Percentiles rank a stretch among this genome's conserved stretches.
Evolutionary conservation across 2,888 invertebrate genomes (phyloP).

Genomic region (Drosophila barbarae): DNA sequence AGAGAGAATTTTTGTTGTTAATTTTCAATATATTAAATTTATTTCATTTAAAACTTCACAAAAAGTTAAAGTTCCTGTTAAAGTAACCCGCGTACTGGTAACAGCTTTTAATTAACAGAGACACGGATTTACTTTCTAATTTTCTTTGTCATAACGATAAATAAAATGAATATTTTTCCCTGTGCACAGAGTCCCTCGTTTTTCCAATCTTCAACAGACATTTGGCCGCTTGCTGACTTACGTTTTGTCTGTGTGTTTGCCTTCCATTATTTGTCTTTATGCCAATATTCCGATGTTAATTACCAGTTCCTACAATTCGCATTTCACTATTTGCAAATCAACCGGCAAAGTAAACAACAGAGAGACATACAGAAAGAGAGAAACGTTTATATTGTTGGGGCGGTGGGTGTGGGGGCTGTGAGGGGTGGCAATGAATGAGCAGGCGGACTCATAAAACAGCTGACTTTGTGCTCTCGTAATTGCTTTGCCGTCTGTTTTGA

Average conservation of each 20-base stretch:
- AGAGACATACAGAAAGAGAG: constrained; percentile 11
- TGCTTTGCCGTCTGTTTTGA: constrained; percentile 8
- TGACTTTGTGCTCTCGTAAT: constrained; percentile 39
- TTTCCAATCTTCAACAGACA: constrained; percentile 23
- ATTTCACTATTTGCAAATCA: constrained; percentile 39
- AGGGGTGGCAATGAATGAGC: constrained; percentile 1
- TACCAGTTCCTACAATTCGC: constrained; percentile 34
- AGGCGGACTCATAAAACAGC: constrained; percentile 48
- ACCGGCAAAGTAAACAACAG: constrained; percentile 57
- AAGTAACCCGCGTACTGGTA: neutral
- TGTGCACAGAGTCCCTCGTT: constrained; percentile 7
- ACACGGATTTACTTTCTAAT: neutral
- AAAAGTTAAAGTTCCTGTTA: neutral
- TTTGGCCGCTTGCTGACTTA: constrained; percentile 31
- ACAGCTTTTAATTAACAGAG: too few relatives aligned
- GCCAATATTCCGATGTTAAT: constrained; percentile 37
- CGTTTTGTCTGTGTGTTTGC: constrained; percentile 29
- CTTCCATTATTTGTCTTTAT: constrained; percentile 39
- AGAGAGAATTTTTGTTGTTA: too few relatives aligned
- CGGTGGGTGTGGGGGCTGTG: neutral
- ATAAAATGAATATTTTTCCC: constrained; percentile 5
- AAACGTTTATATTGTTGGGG: neutral
- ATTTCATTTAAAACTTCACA: neutral
- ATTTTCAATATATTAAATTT: too few relatives aligned
- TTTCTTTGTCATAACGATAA: neutral